Conservation (phyloP, 1,140 invertebrate genomes). For the Euwallacea fornicatus region DNA sequence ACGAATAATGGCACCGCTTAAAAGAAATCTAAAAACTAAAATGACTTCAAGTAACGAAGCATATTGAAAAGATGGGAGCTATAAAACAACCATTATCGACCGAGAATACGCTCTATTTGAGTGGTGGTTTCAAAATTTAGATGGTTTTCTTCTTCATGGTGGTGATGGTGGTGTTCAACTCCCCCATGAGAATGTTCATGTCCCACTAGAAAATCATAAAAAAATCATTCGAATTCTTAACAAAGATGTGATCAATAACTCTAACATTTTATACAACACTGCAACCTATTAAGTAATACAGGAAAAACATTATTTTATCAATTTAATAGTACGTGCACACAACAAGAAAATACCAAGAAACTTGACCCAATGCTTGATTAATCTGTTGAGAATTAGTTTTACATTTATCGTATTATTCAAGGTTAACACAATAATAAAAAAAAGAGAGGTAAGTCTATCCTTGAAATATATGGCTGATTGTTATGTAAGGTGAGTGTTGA, state of each 20-base stretch:
- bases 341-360: too few species aligned
- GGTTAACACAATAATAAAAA: too few species aligned
- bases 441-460: too few species aligned
- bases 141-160: conserved; percentile 10
- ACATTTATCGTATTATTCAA: too few species aligned
- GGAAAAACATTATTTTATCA: background rate
- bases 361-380: too few species aligned
- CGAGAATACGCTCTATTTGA: background rate
- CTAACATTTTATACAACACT: background rate
- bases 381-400: too few species aligned
- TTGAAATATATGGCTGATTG: too few species aligned
- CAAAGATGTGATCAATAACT: background rate
- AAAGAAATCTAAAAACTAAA: too few species aligned
- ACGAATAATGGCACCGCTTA: too few species aligned
- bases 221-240: background rate
- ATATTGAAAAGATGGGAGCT: background rate
- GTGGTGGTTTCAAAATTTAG: background rate
- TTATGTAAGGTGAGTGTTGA: too few species aligned
- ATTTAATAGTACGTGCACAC: too few species aligned
- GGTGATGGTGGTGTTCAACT: conserved; percentile 7
- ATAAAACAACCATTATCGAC: background rate
- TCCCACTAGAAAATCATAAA: conserved; percentile 9
- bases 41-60: background rate
- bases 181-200: conserved; percentile 17
- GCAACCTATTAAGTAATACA: background rate